Conservation (phyloP, 2,797 vertebrate genomes). For the Acanthurus lineatus region DNA sequence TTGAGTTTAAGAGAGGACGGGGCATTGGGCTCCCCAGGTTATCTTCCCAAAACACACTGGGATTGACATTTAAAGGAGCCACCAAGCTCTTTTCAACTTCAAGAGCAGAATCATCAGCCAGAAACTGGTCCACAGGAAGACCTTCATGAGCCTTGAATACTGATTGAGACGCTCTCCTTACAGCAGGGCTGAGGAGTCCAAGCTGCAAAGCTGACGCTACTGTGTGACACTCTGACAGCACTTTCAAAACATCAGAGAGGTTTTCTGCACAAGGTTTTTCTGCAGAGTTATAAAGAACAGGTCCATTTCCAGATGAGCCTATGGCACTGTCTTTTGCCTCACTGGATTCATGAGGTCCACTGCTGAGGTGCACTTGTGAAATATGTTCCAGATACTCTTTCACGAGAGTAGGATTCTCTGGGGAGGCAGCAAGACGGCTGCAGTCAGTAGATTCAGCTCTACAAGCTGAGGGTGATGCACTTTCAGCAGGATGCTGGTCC, state of each 20-base stretch:
- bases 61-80: constrained; percentile 15
- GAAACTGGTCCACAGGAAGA: constrained; percentile 19
- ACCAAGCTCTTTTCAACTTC: constrained; percentile 53
- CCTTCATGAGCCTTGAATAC: constrained; percentile 12
- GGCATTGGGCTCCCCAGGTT: constrained; percentile 80
- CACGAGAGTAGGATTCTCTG: constrained; percentile 14
- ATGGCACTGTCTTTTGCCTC: constrained; percentile 68
- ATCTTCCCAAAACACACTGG: constrained; percentile 61
- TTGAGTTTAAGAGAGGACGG: constrained; percentile 83
- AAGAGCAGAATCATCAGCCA: constrained; percentile 47
- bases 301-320: constrained; percentile 54
- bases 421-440: not conserved
- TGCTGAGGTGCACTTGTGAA: not conserved
- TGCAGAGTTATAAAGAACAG: constrained; percentile 18
- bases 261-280: constrained; percentile 40
- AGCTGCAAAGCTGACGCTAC: constrained; percentile 56
- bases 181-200: constrained; percentile 61
- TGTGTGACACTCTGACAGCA: constrained; percentile 60
- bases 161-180: constrained; percentile 49
- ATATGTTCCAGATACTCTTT: constrained; percentile 6
- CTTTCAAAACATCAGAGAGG: constrained; percentile 56
- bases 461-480: not conserved
- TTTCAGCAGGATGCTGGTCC: constrained; percentile 19
- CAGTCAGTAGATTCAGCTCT: constrained; percentile 6
- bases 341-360: constrained; percentile 12